Conservation (phyloP, 2,797 vertebrate genomes). For the Sebastes diploproa region DNA sequence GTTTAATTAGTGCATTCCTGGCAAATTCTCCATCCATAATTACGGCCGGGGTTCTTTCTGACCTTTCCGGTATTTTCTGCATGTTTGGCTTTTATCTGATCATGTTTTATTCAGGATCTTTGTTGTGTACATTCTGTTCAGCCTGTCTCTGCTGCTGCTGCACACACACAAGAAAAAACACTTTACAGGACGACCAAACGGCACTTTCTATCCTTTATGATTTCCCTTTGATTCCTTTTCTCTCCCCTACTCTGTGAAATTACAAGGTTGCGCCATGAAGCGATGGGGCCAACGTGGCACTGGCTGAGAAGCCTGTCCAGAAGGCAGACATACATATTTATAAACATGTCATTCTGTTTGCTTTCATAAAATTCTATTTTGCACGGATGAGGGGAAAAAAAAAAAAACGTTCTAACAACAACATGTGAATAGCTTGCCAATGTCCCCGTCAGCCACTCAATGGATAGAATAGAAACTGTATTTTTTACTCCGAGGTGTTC, state of each 20-base stretch:
- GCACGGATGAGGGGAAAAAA: slow-evolving; percentile 37
- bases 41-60: slow-evolving; percentile 77
- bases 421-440: slow-evolving; percentile 62
- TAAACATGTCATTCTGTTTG: slow-evolving; percentile 74
- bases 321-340: slow-evolving; percentile 73
- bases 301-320: slow-evolving; percentile 57
- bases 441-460: slow-evolving; percentile 28
- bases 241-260: slow-evolving; percentile 61
- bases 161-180: slow-evolving; percentile 35
- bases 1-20: slow-evolving; percentile 85
- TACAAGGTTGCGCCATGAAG: slow-evolving; percentile 60
- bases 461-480: slow-evolving; percentile 30
- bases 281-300: slow-evolving; percentile 48
- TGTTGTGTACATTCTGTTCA: slow-evolving; percentile 76
- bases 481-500: slow-evolving; percentile 24
- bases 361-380: slow-evolving; percentile 76
- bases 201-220: slow-evolving; percentile 58
- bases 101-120: slow-evolving; percentile 84
- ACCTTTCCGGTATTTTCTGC: slow-evolving; percentile 84
- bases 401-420: slow-evolving; percentile 48
- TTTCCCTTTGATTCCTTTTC: slow-evolving; percentile 68
- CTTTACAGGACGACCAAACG: slow-evolving; percentile 58
- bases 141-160: slow-evolving; percentile 45
- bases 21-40: slow-evolving; percentile 83
- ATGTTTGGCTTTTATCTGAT: slow-evolving; percentile 83